Conservation (phyloP, 92 coral and sea anemone genomes). For the Pocillopora grandis region DNA sequence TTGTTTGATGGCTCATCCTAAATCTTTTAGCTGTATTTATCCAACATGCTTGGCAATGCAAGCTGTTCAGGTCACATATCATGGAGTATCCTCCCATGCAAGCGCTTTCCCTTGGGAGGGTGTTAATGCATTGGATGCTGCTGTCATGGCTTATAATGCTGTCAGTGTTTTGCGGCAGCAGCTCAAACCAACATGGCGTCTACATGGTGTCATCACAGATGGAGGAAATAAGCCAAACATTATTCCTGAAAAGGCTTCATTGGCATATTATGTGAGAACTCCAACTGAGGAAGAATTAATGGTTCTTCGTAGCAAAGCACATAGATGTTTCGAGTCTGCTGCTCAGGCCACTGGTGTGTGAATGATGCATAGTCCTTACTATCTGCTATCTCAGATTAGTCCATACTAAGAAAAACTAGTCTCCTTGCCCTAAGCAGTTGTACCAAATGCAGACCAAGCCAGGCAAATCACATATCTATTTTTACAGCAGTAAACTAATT, state of each 20-base stretch:
- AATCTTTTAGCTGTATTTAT: constrained; percentile 74
- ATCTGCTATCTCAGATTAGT: background rate
- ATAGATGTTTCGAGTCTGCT: constrained; percentile 77
- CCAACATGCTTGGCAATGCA: constrained; percentile 71
- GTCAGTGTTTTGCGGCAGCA: constrained; percentile 91
- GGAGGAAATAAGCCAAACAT: constrained; percentile 88
- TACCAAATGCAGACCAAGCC: too few species aligned
- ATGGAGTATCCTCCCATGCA: constrained; percentile 87
- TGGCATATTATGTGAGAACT: constrained; percentile 72
- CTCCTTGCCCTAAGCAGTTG: too few species aligned
- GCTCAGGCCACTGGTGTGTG: constrained; percentile 85
- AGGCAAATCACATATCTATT: too few species aligned
- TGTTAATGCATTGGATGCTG: constrained; percentile 93
- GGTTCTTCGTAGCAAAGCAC: constrained; percentile 65
- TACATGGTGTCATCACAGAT: constrained; percentile 87
- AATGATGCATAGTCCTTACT: background rate
- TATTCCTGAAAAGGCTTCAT: constrained; percentile 78
- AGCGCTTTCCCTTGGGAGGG: constrained; percentile 98
- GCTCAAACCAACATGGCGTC: constrained; percentile 90
- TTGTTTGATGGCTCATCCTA: constrained; percentile 96
- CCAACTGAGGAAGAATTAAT: constrained; percentile 73
- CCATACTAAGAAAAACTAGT: too few species aligned
- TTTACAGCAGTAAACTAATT: too few species aligned
- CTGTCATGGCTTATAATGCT: constrained; percentile 84
- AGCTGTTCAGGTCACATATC: constrained; percentile 62